Base-by-base conservation (phyloP, 2,113 vertebrate genomes). In the Megaleporinus macrocephalus region DNA sequence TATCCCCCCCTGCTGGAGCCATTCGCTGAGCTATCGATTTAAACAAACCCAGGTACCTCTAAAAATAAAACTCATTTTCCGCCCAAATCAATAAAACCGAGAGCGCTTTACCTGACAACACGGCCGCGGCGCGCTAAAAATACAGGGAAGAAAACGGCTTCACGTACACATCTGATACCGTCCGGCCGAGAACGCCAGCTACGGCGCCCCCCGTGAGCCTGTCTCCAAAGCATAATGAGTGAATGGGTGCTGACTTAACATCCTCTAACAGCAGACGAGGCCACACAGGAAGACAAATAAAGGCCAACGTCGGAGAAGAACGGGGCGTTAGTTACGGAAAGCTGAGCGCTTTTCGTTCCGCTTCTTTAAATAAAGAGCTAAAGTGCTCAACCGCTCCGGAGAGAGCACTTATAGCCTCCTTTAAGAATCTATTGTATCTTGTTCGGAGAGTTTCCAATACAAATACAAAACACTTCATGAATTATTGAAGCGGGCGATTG, bases 1-100 rank as follows among this genome's bases (percentile, higher is more conserved):
- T 41, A 81, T 81, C 62, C 57, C 80, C 72, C 80, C 61, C 80
- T 75, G 71, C 72, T 81, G 80, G 62, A 75, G 29, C 33, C 80
- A 73, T 51, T 73, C 79, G 47, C 72, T 30, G 57, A 51, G 69
- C n/a, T 41, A 81, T 81, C 63, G 80, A 81, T 75, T 81, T 74
- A 75, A 81, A 68, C 44, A 70, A 62, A 26, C 72, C 29, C 30
- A 57, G 80, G 49, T 75, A 66, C 20, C 18, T 53, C 71, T 44
- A 81, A 73, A 75, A 81, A 75, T 57, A 81, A 74, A 76, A 74
- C 27, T 73, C 55, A 26, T 76, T 51, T 73, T 26, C 65, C 51
- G 24, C 62, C 55, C 24, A 73, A 47, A 82, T 85, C 80, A 85
- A 69, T 74, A 29, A 55, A 84, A 74, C 24, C 2, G n/a, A 41